Evolutionary conservation across 2,797 vertebrate genomes (phyloP), one percentile per base, ranked within the genome.

Genomic region (Xerus rutilus): DNA sequence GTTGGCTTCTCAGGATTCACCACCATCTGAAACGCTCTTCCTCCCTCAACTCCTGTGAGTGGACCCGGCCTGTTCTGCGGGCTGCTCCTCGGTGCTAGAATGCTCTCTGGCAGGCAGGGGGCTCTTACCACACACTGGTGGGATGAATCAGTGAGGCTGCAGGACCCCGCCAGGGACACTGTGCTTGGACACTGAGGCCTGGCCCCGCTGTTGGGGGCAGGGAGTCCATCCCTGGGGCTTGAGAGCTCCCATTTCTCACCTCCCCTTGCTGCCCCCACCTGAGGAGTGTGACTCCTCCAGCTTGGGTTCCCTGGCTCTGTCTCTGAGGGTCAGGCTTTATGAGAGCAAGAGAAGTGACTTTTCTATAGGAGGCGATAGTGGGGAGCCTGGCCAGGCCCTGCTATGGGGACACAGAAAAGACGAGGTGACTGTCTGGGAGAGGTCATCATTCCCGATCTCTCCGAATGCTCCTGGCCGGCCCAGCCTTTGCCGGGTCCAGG

Each of bases 1-100:
- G 28, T 0, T 57, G 83, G 15, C 65, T 89, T 87, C 77, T 88
- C 3, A 28, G 84, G 39, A 79, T 8, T 23, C 1, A 35, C 1
- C 0, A 0, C 39, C 25, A 25, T 1, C 28, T 23, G 3, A 52
- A 12, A 20, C 47, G 7, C 43, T n/a, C 52, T 39, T 35, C 32
- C 7, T 13, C 73, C 12, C 86, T 23, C 54, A 49, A 12, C 52
- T 4, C 35, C 0, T 1, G 47, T 76, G 59, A 45, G 21, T 20
- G 45, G 59, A 18, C 9, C 11, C 2, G 0, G 12, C 65, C 25
- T 43, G 12, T 70, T 49, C 52, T 69, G 70, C 74, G 92, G 35
- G 21, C 30, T 14, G 11, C 23, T 59, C 32, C 62, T 43, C 23
- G 65, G 81, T 18, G 30, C 45, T 28, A 39, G 64, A 59, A 81